Base-by-base conservation (phyloP, 2,113 vertebrate genomes). In the Zapus hudsonius region DNA sequence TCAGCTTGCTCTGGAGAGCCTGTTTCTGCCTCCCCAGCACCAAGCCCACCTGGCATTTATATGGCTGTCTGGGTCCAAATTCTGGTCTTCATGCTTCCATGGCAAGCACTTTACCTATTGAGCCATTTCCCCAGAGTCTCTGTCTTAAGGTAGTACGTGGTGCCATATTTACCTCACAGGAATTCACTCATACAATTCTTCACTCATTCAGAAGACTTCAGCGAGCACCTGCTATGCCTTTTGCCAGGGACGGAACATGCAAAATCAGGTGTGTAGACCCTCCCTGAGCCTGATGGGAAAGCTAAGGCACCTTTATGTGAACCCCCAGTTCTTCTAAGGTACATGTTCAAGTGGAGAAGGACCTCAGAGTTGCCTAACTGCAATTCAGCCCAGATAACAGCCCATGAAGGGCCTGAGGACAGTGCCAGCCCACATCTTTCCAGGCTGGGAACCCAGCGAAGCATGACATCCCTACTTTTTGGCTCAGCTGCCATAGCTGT, bases 391-490 rank as follows among this genome's bases (percentile, higher is more conserved):
- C 36, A 36, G 55, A 20, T 5, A 12, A 29, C 40, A 40, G 38
- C n/a, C n/a, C 1, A 12, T 33, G 27, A 36, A 67, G 70, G 1
- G 44, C 33, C 57, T 38, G 20, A 33, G 66, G 10, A 16, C 10
- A 40, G 15, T 15, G 86, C 25, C 59, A 31, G 78, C 70, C 13
- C 55, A 6, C 0, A 9, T 25, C 23, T 16, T 63, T 11, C 70
- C 20, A 7, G 72, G 25, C 40, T 38, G 47, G 47, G 47, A 70
- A 15, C 0, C n/a, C 23, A 23, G 86, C 0, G 0, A 0, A 1
- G 12, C 13, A 42, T 31, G 42, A 42, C 36, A 31, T 36, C 31
- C 29, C 90, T 36, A 66, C 44, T 72, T 42, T 70, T 66, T 5
- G 2, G 55, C 67, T 92, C 36, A 10, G 74, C 63, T 90, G 90